Evolutionary conservation across 1,140 invertebrate genomes (phyloP).

Genomic region (Eumeta japonica): DNA sequence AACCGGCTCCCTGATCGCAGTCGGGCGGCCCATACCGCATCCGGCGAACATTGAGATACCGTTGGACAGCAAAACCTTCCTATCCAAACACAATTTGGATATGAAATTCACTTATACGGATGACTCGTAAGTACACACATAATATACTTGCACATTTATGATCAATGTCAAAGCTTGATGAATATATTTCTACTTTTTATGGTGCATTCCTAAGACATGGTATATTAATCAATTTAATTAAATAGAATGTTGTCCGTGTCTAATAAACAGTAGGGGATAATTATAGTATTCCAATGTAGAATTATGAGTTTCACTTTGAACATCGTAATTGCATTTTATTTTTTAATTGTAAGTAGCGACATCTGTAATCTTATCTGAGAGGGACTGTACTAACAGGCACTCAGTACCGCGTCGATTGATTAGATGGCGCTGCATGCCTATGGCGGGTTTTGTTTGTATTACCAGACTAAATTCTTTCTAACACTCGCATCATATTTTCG

Average conservation of each 20-base stretch:
- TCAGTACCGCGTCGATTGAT: not conserved
- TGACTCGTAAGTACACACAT: constrained; percentile 78
- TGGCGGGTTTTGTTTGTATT: constrained; percentile 13
- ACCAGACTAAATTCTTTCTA: constrained; percentile 33
- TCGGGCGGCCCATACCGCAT: constrained; percentile 88
- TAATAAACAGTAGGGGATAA: too few relatives aligned
- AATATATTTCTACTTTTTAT: not conserved
- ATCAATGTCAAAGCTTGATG: not conserved
- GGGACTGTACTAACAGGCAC: too few relatives aligned
- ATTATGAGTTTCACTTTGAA: not conserved
- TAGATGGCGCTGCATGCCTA: not conserved
- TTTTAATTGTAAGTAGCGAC: not conserved
- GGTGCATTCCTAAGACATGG: not conserved
- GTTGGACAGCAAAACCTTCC: constrained; percentile 82
- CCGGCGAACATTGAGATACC: constrained; percentile 90
- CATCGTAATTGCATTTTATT: not conserved
- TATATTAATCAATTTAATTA: too few relatives aligned
- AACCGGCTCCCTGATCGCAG: constrained; percentile 67
- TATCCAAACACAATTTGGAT: constrained; percentile 87
- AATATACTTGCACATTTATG: not conserved
- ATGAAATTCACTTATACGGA: constrained; percentile 95
- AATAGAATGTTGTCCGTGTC: too few relatives aligned
- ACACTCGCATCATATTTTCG: constrained; percentile 7
- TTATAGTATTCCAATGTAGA: too few relatives aligned
- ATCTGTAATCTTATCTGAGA: not conserved